Evolutionary conservation across 2,888 invertebrate species (phyloP), one percentile per base, ranked within the genome.

Genomic region (Cataglyphis cursor): DNA sequence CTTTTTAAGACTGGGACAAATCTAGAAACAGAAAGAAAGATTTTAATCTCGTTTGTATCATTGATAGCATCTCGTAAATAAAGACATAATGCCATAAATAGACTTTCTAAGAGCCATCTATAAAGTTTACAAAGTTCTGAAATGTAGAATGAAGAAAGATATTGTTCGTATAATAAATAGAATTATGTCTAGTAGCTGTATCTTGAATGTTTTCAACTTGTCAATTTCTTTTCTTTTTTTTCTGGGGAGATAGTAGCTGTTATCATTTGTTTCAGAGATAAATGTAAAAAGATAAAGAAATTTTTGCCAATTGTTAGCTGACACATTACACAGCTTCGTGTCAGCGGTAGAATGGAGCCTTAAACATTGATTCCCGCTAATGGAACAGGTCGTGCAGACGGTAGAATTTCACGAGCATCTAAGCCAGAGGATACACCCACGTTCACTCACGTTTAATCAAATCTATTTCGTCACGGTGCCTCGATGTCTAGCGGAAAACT

Each of bases 361-460:
- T 80, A 80, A 80, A 80, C 70, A 61, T 78, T 70, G 78, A 78
- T 78, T 80, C 78, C 1, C 70, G 18, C 31, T 61, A 48, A 59
- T 61, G 18, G 59, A 59, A 80, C 78, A 59, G 44, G 54, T 70
- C 59, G 59, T 59, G 44, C 44, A 59, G 70, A 70, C 35, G 59
- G 48, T 82, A 64, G 65, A 83, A 59, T 83, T 80, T 83, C 72
- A 81, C 80, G 57, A 80, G 70, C 57, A 31, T 41, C 24, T 38
- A 12, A 57, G n/a, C 12, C 18, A 35, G 70, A 72, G 44, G 12
- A 64, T 44, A 35, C 83, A 81, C 80, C 65, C 83, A 83, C 80
- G 80, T 72, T 83, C 64, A 54, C 72, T 78, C 24, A 62, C 44
- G n/a, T 66, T 83, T 65, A 72, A 83, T 83, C 80, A 59, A 54